These are phyloP conservation scores for Sarcophaga variegata DNA, from an alignment of 2,888 invertebrate genomes.

Conservation along the genomic window DNA sequence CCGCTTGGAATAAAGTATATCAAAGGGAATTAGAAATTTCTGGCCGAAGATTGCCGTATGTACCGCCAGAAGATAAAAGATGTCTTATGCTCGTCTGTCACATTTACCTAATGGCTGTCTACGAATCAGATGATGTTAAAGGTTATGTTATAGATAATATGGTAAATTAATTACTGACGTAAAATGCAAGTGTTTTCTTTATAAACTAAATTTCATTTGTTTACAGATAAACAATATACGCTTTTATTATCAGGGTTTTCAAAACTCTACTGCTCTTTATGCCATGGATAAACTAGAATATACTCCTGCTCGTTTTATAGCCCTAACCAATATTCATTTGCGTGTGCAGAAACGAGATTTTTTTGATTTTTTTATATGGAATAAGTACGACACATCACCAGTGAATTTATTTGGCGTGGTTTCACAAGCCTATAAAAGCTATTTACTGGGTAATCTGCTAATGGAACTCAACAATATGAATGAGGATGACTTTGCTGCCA, in stretches of 20 bases:
- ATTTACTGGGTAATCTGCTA: conserved; percentile 77
- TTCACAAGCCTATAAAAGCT: conserved; percentile 77
- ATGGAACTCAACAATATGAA: conserved; percentile 77
- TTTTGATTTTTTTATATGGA: conserved; percentile 75
- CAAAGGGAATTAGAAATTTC: conserved; percentile 55
- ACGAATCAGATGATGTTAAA: conserved; percentile 76
- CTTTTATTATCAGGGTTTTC: conserved; percentile 76
- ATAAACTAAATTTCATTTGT: background rate
- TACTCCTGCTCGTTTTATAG: conserved; percentile 77
- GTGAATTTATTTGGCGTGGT: conserved; percentile 76
- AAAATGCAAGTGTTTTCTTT: background rate
- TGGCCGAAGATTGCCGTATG: conserved; percentile 39
- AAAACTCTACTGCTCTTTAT: conserved; percentile 48
- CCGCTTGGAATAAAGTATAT: conserved; percentile 75
- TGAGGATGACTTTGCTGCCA: conserved; percentile 75
- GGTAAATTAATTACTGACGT: conserved; percentile 66
- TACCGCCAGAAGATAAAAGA: conserved; percentile 59
- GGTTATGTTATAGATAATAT: conserved; percentile 78
- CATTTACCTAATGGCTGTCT: conserved; percentile 76
- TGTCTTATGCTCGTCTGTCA: conserved; percentile 75
- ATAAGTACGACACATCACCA: conserved; percentile 72
- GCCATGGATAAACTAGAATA: conserved; percentile 66
- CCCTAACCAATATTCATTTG: conserved; percentile 75
- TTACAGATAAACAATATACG: conserved; percentile 78
- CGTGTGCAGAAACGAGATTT: conserved; percentile 74